phyloP scores from a whole-genome alignment of 2,113 vertebrate species.

The Carassius carassius region DNA sequence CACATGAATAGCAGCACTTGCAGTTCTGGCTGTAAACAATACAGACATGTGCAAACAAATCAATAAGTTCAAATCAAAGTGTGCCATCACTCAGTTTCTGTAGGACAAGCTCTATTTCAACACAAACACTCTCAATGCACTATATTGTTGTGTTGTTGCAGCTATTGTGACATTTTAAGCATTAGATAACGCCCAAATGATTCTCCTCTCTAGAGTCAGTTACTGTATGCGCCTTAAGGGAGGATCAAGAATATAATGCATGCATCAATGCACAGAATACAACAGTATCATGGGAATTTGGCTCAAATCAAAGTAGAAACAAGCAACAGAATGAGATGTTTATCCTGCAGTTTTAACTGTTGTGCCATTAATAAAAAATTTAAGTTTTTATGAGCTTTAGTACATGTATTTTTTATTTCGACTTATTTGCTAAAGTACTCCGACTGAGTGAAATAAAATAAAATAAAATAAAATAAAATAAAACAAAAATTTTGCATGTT shows the following conservation, averaged over 20 bases:
- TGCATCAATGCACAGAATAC: background rate
- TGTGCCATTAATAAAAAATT: background rate
- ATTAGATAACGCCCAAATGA: background rate
- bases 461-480: too few relatives aligned
- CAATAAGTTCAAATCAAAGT: background rate
- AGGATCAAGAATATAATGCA: slow-evolving; percentile 28
- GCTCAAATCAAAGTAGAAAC: slow-evolving; percentile 8
- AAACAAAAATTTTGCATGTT: too few relatives aligned
- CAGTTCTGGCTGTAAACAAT: background rate
- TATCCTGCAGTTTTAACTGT: background rate
- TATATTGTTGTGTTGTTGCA: background rate
- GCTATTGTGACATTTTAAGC: background rate
- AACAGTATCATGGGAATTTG: background rate
- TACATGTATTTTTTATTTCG: too few relatives aligned
- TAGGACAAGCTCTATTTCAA: background rate
- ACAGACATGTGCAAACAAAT: slow-evolving; percentile 3
- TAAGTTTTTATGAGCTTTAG: too few relatives aligned
- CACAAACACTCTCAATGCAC: background rate
- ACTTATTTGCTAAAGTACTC: background rate
- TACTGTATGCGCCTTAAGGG: slow-evolving; percentile 11
- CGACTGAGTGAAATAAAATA: too few relatives aligned
- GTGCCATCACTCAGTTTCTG: background rate
- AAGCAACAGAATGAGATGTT: background rate
- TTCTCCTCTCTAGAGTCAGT: background rate
- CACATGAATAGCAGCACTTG: background rate